Evolutionary conservation across 2,888 invertebrate genomes (phyloP).

Genomic region (Xiphydria camelus): DNA sequence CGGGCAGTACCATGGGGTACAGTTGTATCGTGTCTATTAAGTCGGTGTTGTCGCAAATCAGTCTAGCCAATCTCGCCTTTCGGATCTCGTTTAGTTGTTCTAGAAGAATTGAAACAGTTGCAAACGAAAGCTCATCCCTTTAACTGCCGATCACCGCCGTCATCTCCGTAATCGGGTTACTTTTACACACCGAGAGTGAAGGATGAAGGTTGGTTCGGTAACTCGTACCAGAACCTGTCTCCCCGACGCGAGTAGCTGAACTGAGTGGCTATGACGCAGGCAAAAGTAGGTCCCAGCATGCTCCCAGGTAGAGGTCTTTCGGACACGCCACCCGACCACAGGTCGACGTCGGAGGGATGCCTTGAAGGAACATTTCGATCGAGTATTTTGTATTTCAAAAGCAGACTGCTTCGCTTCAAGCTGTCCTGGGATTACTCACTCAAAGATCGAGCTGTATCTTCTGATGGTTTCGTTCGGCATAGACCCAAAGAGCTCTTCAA

Average conservation of each 20-base stretch:
- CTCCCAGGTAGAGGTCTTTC: conserved; percentile 88
- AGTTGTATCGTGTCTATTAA: conserved; percentile 88
- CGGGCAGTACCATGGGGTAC: conserved; percentile 89
- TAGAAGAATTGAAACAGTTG: conserved; percentile 44
- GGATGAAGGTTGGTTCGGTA: conserved; percentile 88
- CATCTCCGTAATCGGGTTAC: too few relatives aligned
- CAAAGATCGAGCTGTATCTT: conserved; percentile 81
- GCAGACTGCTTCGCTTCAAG: too few relatives aligned
- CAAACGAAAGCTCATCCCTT: too few relatives aligned
- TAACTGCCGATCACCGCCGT: too few relatives aligned
- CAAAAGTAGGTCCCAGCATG: conserved; percentile 92
- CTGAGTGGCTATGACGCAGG: conserved; percentile 91
- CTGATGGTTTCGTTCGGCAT: conserved; percentile 88
- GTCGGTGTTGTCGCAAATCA: conserved; percentile 92
- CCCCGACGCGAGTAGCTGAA: conserved; percentile 87
- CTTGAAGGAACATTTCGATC: too few relatives aligned
- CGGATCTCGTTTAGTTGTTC: conserved; percentile 84
- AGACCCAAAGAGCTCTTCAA: conserved; percentile 80
- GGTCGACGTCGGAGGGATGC: conserved; percentile 88
- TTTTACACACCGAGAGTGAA: conserved; percentile 70
- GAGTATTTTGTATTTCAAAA: too few relatives aligned
- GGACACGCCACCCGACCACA: conserved; percentile 94
- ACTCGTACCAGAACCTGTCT: conserved; percentile 94
- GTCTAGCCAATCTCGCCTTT: conserved; percentile 77
- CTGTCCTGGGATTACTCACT: conserved; percentile 65